Evolutionary conservation across 2,797 vertebrate genomes (phyloP), one percentile per base, ranked within the genome.

Genomic region (Synaphobranchus kaupii): DNA sequence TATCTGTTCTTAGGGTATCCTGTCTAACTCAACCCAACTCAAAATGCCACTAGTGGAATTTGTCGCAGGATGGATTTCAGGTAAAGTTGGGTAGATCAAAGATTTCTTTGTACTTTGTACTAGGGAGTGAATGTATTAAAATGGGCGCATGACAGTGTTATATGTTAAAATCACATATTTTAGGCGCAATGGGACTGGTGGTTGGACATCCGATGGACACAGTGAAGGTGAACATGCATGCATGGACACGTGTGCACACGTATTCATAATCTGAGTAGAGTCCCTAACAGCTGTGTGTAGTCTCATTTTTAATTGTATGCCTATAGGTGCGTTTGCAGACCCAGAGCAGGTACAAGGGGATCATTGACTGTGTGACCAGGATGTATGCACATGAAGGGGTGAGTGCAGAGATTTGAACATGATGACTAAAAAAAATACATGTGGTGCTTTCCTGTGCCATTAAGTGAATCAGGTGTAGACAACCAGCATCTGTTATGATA

Each of bases 131-230:
- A 22, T 47, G 39, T 48, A 25, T 25, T 50, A n/a, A 81, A 48
- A 78, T 39, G 6, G 31, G 73, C 50, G 44, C 25, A 22, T 10
- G n/a, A 50, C 8, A 50, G n/a, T 81, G 44, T 25, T 81, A n/a
- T 1, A 68, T 83, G 15, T 63, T 28, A n/a, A 50, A 82, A 47
- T 80, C 12, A 31, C 50, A 3, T 28, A 17, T 86, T 85, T 39
- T 89, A 98, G 97, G 97, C 86, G 97, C 96, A 3, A 87, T 95
- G 52, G 97, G 97, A 12, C 84, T 97, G 90, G 92, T 92, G 78
- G 90, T 97, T 50, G 97, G 97, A 88, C 94, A 97, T 87, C 97
- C 97, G 0, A 84, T 97, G 83, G 97, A 97, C 92, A 98, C 97
- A 0, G 92, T 98, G 71, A 98, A 98, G 96, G 97, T 97, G 66